Percentiles rank a stretch among this genome's conserved stretches.
Evolutionary conservation across 2,113 vertebrate genomes (phyloP).

Genomic region (Embiotoca jacksoni): DNA sequence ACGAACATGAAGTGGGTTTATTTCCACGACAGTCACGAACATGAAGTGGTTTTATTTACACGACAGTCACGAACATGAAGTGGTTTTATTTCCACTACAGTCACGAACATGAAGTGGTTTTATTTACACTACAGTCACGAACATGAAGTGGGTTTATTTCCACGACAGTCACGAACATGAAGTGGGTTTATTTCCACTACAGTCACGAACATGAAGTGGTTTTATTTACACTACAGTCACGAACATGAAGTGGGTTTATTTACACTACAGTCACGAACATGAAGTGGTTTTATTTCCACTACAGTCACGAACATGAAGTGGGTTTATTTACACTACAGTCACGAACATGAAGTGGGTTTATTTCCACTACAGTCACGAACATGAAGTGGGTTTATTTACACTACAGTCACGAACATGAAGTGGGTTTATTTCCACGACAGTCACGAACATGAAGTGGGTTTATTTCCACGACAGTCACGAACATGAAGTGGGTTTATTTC

Average conservation of each 20-base stretch:
- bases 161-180: too few species aligned
- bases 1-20: too few species aligned
- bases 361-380: too few species aligned
- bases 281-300: too few species aligned
- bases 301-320: too few species aligned
- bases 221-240: too few species aligned
- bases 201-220: accelerated
- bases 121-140: accelerated
- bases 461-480: accelerated
- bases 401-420: accelerated
- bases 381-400: background rate
- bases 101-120: background rate
- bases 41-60: background rate
- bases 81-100: too few species aligned
- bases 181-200: background rate
- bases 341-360: too few species aligned
- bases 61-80: accelerated
- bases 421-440: too few species aligned
- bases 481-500: too few species aligned
- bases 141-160: too few species aligned
- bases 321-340: background rate
- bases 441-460: background rate
- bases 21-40: too few species aligned
- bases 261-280: accelerated
- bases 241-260: background rate